Percentiles rank a stretch among this genome's conserved stretches.
Conservation (phyloP, 1,140 invertebrate genomes). For the Meloidogyne floridensis region DNA sequence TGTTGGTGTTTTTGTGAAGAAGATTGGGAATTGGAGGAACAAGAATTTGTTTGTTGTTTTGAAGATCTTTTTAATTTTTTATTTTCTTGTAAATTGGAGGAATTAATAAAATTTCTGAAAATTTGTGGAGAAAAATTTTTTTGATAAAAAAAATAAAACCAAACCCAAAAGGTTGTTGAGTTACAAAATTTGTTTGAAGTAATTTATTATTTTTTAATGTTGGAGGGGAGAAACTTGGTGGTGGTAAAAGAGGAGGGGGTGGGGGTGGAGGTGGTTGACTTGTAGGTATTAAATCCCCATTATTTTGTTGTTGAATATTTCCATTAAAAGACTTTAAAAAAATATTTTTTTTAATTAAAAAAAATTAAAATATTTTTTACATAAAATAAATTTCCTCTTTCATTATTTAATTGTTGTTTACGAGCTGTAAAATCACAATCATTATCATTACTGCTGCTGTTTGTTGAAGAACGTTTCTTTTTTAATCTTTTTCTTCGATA, state of each 20-base stretch:
- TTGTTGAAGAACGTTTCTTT: conserved; percentile 15
- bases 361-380: not conserved
- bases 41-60: not conserved
- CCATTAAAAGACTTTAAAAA: not conserved
- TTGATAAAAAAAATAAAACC: not conserved
- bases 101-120: too few species aligned
- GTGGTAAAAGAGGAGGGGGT: conserved; percentile 11
- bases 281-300: not conserved
- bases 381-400: conserved; percentile 3
- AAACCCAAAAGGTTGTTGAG: not conserved
- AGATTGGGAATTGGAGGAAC: not conserved
- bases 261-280: conserved; percentile 10
- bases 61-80: not conserved
- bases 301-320: conserved; percentile 17
- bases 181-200: conserved; percentile 3
- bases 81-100: not conserved
- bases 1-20: not conserved
- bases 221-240: conserved; percentile 22
- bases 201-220: not conserved
- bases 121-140: not conserved
- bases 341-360: not conserved
- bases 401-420: not conserved
- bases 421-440: not conserved
- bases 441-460: not conserved
- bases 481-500: conserved; percentile 11